Base-by-base conservation (phyloP, 1,140 invertebrate species). In the Ganaspis sp. region DNA sequence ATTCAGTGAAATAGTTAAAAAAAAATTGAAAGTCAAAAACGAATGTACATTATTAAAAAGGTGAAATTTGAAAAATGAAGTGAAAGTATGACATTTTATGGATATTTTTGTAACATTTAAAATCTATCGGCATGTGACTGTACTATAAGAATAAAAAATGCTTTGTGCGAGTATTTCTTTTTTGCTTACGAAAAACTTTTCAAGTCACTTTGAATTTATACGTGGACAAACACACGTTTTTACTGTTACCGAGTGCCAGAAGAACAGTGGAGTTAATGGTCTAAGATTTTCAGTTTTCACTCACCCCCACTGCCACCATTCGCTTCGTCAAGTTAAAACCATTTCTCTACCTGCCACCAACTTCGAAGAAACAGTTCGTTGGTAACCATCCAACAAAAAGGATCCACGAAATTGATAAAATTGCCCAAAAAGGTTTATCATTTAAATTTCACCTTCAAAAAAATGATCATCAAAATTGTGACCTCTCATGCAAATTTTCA, bases 311-410 rank as follows among this genome's bases (percentile, higher is more conserved):
- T 75, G 70, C 75, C 76, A 34, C 49, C 64, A 34, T 72, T 42
- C 38, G 12, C 42, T 26, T 38, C 21, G 70, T 45, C 34, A 42
- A 64, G 72, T 34, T 78, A 42, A 85, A 80, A 87, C 38, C 85
- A 88, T 89, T 90, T 88, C 87, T 87, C 84, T 82, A 83, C 78
- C 75, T 80, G 84, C 26, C 79, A 77, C 74, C 74, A 81, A 80
- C 74, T 76, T 71, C 64, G 77, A 80, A 82, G 77, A 81, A 74
- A 84, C 84, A 88, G 84, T 83, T 84, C 78, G 82, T 82, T 73
- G 73, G 79, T 84, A 81, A 78, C 71, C 82, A 83, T 86, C 83
- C 53, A 75, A 69, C 54, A 64, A 79, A 70, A 74, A 79, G 70
- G 81, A 79, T 78, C 73, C 73, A 58, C 69, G 21, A 6, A 72